These are phyloP conservation scores for Cygnus olor DNA, from an alignment of 2,797 vertebrate genomes.

Conservation along the genomic window DNA sequence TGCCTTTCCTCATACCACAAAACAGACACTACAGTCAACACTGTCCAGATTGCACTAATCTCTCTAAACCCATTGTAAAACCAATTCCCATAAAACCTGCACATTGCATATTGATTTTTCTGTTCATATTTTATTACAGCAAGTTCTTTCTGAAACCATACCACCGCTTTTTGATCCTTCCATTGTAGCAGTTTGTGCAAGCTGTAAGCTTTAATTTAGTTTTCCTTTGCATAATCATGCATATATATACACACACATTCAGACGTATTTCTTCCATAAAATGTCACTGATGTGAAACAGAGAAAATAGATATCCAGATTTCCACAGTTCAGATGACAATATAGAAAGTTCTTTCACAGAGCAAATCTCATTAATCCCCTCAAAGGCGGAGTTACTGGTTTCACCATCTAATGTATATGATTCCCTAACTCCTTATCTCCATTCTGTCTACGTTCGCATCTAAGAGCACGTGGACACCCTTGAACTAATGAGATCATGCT, in stretches of 20 bases:
- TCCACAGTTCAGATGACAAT: neutral
- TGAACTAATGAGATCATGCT: neutral
- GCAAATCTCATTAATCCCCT: neutral
- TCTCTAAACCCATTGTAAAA: neutral
- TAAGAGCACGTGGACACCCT: neutral
- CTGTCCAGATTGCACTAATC: neutral
- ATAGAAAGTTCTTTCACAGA: neutral
- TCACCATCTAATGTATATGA: accelerated
- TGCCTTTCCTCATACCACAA: neutral
- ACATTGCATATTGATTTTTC: slow-evolving; percentile 1
- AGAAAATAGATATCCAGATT: neutral
- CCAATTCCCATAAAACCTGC: neutral
- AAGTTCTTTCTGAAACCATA: neutral
- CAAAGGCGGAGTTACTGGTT: neutral
- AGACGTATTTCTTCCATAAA: neutral
- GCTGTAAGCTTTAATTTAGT: neutral
- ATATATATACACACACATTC: accelerated
- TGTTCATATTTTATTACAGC: neutral
- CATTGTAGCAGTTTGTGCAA: neutral
- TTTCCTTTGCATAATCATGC: neutral
- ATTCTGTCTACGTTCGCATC: accelerated
- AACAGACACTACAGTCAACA: neutral
- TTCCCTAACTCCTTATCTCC: neutral
- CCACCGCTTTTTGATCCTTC: neutral
- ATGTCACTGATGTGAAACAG: neutral